These are phyloP conservation scores for Ascaphus truei DNA, from an alignment of 2,113 vertebrate species.

Conservation along the genomic window DNA sequence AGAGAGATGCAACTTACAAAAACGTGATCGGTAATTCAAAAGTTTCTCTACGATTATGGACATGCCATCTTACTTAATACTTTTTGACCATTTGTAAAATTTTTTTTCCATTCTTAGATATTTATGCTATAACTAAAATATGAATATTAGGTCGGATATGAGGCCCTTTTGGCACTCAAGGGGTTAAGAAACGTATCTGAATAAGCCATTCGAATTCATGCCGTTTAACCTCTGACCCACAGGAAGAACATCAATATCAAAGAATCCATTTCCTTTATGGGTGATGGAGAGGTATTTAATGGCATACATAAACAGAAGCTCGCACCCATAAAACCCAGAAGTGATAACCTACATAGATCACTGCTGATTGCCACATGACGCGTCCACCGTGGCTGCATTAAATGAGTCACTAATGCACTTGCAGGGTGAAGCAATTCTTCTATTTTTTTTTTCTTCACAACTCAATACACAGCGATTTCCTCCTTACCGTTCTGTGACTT, in stretches of 20 bases:
- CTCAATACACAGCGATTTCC: background rate
- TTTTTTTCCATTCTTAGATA: too few relatives aligned
- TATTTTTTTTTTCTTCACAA: background rate
- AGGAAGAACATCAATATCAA: background rate
- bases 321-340: background rate
- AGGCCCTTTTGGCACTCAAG: too few relatives aligned
- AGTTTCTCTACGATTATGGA: too few relatives aligned
- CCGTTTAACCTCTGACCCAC: background rate
- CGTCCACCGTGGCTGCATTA: background rate
- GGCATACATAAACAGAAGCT: background rate
- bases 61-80: too few relatives aligned
- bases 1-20: too few relatives aligned
- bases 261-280: background rate
- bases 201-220: too few relatives aligned
- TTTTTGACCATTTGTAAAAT: too few relatives aligned
- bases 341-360: background rate
- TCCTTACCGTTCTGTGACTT: background rate
- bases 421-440: background rate
- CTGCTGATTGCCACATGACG: background rate
- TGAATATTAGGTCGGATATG: too few relatives aligned
- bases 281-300: background rate
- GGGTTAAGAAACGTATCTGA: too few relatives aligned
- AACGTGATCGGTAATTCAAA: too few relatives aligned
- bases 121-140: too few relatives aligned
- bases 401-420: slow-evolving; percentile 8